Percentiles rank a stretch among this genome's conserved stretches.
phyloP scores from a whole-genome alignment of 2,888 invertebrate species.

The Caenorhabditis afra region DNA sequence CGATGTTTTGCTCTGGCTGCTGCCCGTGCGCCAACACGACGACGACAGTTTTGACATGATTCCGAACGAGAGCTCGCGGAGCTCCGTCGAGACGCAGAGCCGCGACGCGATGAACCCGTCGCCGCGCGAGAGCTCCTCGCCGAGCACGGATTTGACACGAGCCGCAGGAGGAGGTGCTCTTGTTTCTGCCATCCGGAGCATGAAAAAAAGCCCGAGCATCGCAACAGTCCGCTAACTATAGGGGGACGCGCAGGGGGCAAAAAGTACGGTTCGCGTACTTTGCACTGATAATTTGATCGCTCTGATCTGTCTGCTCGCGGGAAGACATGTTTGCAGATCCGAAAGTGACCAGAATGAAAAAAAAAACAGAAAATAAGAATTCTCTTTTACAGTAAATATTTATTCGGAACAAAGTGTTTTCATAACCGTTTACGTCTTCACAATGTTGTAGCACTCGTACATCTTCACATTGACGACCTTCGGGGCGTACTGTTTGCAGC shows the following conservation, averaged over 20 bases:
- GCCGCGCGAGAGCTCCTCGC: constrained; percentile 3
- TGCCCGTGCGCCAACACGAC: constrained; percentile 1
- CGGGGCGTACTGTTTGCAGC: constrained; percentile 30
- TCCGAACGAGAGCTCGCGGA: constrained; percentile 12
- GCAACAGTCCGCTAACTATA: constrained; percentile 17
- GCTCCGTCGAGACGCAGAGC: constrained; percentile 1
- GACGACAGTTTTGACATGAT: constrained; percentile 58
- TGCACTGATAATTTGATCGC: constrained; percentile 21
- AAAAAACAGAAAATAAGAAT: no score
- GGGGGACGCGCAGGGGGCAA: not conserved
- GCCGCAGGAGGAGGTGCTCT: not conserved
- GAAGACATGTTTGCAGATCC: not conserved
- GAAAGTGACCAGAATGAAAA: not conserved
- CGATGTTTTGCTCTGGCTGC: constrained; percentile 10
- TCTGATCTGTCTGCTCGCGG: constrained; percentile 12
- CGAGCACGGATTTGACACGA: constrained; percentile 37
- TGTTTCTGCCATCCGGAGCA: constrained; percentile 22
- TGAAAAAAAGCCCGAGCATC: constrained; percentile 13
- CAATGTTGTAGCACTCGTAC: constrained; percentile 41
- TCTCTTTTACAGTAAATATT: no score
- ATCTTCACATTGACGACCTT: constrained; percentile 40
- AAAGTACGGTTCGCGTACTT: constrained; percentile 22
- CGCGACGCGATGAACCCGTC: not conserved
- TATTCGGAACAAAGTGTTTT: not conserved
- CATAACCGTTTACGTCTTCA: constrained; percentile 7